Conservation (phyloP, 2,797 vertebrate species). For the Centroberyx gerrardi region DNA sequence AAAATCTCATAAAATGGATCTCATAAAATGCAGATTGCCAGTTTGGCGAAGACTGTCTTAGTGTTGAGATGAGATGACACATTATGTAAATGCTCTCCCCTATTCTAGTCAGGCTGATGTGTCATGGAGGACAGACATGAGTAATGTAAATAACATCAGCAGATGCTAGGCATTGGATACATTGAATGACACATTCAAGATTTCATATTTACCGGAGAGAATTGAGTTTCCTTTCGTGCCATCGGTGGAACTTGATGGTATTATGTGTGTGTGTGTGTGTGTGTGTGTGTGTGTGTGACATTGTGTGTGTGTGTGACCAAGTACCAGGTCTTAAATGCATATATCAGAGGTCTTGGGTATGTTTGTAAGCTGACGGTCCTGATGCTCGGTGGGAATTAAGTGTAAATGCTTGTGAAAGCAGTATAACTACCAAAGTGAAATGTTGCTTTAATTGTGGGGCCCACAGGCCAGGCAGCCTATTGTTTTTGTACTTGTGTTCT, state of each 20-base stretch:
- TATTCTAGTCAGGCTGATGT: slow-evolving; percentile 47
- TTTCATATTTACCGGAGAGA: slow-evolving; percentile 64
- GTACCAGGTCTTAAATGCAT: too few species aligned
- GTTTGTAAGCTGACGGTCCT: background rate
- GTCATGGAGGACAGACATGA: slow-evolving; percentile 53
- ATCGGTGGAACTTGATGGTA: slow-evolving; percentile 20
- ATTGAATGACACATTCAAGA: slow-evolving; percentile 60
- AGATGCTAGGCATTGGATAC: slow-evolving; percentile 36
- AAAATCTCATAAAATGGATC: slow-evolving; percentile 19
- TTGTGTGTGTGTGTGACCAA: background rate
- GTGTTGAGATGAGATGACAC: slow-evolving; percentile 59
- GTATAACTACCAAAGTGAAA: too few species aligned
- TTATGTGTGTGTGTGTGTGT: slow-evolving; percentile 17
- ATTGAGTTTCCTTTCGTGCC: slow-evolving; percentile 45
- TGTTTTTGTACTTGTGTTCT: background rate
- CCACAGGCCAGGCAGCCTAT: too few species aligned
- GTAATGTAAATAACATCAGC: slow-evolving; percentile 59
- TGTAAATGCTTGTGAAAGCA: background rate
- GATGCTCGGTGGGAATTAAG: background rate
- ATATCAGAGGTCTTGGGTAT: too few species aligned
- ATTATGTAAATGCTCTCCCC: slow-evolving; percentile 65
- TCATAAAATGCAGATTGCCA: slow-evolving; percentile 57
- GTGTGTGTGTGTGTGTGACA: slow-evolving; percentile 4
- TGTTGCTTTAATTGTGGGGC: too few species aligned
- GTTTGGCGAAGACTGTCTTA: slow-evolving; percentile 46